Base-by-base conservation (phyloP, 2,888 invertebrate genomes). In the Apodemia duryi region DNA sequence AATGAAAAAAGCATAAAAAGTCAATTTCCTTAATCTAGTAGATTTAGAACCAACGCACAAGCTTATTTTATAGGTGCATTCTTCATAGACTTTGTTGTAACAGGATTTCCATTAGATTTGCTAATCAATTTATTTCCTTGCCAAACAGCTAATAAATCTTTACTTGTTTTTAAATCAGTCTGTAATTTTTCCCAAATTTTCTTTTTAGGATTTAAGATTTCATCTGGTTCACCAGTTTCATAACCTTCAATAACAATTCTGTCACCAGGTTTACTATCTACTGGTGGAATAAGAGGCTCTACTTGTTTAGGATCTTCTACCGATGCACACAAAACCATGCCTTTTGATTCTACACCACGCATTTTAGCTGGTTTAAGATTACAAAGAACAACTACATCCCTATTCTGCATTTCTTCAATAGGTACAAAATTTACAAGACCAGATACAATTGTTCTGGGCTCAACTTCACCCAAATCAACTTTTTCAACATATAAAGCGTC, bases 281-380 rank as follows among this genome's bases (percentile, higher is more conserved):
- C 89, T 51, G 98, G 97, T 62, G 98, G 95, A 68, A 95, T 88
- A 69, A 99, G 91, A 1, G 97, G 96, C 83, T 99, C 99, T 6
- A 98, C 97, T 81, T 94, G 94, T 75, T 94, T 95, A 60, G 96
- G 96, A 72, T 96, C 96, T 78, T 95, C 95, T 62, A 93, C 87
- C 61, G 97, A 97, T 21, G 98, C 97, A 92, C 98, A 98, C 62
- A 98, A 92, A 51, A 98, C 96, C 98, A 98, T 98, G 69, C 98
- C 98, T 81, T 96, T 95, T 0, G 98, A 98, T 74, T 96, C 95
- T 41, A 98, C 92, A 63, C 98, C 98, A 71, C 98, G 93, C 95
- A 99, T 97, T 93, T 98, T 99, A 13, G 98, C 98, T 51, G 99
- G 95, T 89, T 99, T 99, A 63, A 99, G 93, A 86, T 99, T 99